Conservation (phyloP, 1,140 invertebrate genomes). For the Drosophila mauritiana region DNA sequence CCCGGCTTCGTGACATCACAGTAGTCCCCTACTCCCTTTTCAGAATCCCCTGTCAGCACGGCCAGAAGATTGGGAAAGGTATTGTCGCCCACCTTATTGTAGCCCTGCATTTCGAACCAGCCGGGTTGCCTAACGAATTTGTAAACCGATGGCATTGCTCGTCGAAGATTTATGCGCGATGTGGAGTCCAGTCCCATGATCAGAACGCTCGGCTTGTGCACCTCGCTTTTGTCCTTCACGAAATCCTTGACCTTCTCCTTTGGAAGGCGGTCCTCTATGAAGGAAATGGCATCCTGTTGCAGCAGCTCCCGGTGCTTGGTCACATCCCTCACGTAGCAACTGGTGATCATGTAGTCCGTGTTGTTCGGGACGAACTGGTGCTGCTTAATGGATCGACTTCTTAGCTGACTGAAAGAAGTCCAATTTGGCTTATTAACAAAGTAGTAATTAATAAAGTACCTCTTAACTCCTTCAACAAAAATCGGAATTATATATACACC, state of each 20-base stretch:
- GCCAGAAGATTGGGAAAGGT: constrained; percentile 93
- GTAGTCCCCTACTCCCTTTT: constrained; percentile 78
- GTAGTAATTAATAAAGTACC: background rate
- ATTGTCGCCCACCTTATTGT: constrained; percentile 87
- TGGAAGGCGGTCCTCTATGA: constrained; percentile 13
- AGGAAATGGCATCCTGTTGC: constrained; percentile 31
- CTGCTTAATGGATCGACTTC: background rate
- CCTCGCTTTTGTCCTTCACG: background rate
- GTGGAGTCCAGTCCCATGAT: constrained; percentile 47
- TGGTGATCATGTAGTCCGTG: constrained; percentile 17
- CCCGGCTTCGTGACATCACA: constrained; percentile 85
- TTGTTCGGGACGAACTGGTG: constrained; percentile 13
- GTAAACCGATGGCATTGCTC: constrained; percentile 40
- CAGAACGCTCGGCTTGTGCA: constrained; percentile 31
- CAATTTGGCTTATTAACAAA: background rate
- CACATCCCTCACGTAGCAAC: constrained; percentile 17
- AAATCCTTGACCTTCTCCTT: background rate
- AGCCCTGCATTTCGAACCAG: constrained; percentile 47
- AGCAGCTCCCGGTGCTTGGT: background rate
- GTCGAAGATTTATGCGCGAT: constrained; percentile 74
- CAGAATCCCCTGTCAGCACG: constrained; percentile 88
- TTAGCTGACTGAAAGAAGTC: background rate
- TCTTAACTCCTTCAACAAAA: too few species aligned
- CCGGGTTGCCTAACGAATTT: constrained; percentile 25
- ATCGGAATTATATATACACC: too few species aligned